Base-by-base conservation (phyloP, 2,113 vertebrate species). In the Prionailurus bengalensis region DNA sequence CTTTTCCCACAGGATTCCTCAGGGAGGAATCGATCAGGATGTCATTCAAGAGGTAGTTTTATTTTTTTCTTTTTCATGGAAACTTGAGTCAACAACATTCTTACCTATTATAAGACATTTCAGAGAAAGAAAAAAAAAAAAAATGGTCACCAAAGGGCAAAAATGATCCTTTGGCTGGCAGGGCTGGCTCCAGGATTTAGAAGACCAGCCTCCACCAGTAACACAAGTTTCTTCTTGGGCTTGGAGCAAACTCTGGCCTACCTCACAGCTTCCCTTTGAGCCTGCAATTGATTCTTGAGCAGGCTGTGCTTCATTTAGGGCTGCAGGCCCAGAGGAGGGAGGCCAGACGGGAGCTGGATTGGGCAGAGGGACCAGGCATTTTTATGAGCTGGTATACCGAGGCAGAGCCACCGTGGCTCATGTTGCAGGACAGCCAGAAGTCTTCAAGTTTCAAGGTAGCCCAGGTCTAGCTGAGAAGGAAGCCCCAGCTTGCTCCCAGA, bases 31-130 rank as follows among this genome's bases (percentile, higher is more conserved):
- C 85, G 91, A 99, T 99, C 98, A 99, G 98, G 99, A 99, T 99
- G 99, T 99, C 98, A 99, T 98, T 98, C 93, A 98, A 99, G 99
- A 99, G 99, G 99, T 99, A 99, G 99, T 99, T 99, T 99, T 98
- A 98, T 99, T 25, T 94, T 94, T 84, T 94, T 82, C 68, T 96
- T 91, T 83, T 99, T 97, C 83, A 98, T 92, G 97, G 99, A 99
- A 99, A 99, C 99, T 98, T 98, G 99, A 99, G 99, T 99, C 98
- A 98, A 99, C 98, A 99, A 98, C 97, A 98, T 98, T 98, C 99
- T 99, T 98, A 99, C 93, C 98, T 99, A 99, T 98, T 98, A 99
- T 96, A 99, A 98, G 98, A 99, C 98, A 99, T 98, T 98, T 98
- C 97, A 98, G 97, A 98, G 96, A 98, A 98, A 98, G 98, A 98